Evolutionary conservation across 2,113 vertebrate genomes (phyloP), one percentile per base, ranked within the genome.

Genomic region (Alaudala cheleensis): DNA sequence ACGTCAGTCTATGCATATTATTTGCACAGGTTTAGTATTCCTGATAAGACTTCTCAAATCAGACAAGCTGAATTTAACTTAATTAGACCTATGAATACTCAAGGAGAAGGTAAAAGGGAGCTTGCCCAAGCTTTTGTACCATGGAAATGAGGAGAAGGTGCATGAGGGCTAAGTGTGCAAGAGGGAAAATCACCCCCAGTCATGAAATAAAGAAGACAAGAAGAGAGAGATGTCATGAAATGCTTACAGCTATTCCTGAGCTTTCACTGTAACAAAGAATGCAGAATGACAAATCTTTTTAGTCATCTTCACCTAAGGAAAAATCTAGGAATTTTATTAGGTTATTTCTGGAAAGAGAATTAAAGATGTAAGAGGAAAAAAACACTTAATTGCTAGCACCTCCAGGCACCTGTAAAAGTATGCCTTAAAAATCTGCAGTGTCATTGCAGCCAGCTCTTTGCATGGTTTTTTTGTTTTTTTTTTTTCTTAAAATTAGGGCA

Each of bases 11-110:
- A 61, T 94, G 92, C 77, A 92, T 97, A 92, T 96, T 97, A 94
- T 97, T 97, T 98, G 92, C 95, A 88, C 92, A 96, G 95, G 95
- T 96, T 98, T 98, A 97, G 76, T 96, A 95, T 97, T 97, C 76
- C 94, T 97, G 95, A 98, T 97, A 97, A 97, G 95, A 71, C 81
- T 97, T 95, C 92, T 97, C 66, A 95, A 96, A 97, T 98, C 93
- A 97, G 92, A 97, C 73, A 81, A 94, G 65, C 84, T 95, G 95
- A 96, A 97, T 94, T 96, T 96, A 97, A 96, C 96, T 93, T 97
- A 97, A 97, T 97, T 98, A 97, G 95, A 96, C 93, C 87, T 94
- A 65, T 64, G 91, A 97, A 97, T 96, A 90, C 85, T 96, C 37
- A 34, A 92, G 71, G 53, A 86, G 69, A 89, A 96, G 74, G 96